Percentiles rank a stretch among this genome's conserved stretches.
Conservation (phyloP, 1,140 invertebrate species). For the Melipona quadrifasciata region DNA sequence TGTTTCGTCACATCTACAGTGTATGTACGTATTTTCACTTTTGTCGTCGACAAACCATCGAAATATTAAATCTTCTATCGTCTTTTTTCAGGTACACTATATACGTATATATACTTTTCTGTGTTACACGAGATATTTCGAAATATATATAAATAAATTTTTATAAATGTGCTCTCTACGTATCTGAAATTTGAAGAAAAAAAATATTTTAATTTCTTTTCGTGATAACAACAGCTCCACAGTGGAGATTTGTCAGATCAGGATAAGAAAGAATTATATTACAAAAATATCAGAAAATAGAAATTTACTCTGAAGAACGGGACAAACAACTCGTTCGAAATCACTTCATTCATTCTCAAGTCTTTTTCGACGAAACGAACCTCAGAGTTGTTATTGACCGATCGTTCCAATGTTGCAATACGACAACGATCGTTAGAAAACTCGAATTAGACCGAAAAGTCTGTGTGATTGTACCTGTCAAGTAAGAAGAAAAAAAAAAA, state of each 20-base stretch:
- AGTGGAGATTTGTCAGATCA: no score
- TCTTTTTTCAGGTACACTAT: background rate
- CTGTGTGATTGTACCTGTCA: background rate
- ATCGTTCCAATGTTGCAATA: background rate
- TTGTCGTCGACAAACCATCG: background rate
- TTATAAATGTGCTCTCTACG: no score
- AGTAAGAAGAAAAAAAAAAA: background rate
- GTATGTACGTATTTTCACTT: background rate
- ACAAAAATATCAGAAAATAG: background rate
- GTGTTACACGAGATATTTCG: background rate
- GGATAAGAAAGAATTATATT: background rate
- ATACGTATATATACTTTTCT: no score
- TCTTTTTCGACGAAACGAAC: background rate
- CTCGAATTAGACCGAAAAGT: background rate
- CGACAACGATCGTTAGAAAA: background rate
- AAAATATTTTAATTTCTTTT: background rate
- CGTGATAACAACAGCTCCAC: no score
- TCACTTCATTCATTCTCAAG: no score
- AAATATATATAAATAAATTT: background rate
- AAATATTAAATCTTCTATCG: background rate
- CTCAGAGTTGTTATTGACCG: background rate
- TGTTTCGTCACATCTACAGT: background rate
- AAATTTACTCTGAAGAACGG: background rate
- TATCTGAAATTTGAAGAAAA: background rate
- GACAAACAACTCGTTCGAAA: background rate